phyloP scores from a whole-genome alignment of 2,113 vertebrate species.

The Channa argus region DNA sequence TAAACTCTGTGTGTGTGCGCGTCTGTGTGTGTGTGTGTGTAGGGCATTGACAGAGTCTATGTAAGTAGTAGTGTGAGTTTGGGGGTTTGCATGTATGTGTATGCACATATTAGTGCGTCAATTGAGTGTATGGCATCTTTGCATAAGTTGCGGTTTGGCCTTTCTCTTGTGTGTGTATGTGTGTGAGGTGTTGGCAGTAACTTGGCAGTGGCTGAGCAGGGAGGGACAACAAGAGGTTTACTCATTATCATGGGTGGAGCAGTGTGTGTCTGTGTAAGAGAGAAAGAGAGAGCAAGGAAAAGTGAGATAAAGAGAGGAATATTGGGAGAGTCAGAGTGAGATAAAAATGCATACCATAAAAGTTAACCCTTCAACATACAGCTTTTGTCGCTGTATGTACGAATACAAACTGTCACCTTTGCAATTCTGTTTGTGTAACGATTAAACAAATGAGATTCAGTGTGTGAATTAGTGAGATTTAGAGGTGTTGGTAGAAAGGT shows the following conservation, averaged over 20 bases:
- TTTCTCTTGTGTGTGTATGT: slow-evolving; percentile 33
- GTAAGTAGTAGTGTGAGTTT: slow-evolving; percentile 47
- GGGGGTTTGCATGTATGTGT: slow-evolving; percentile 30
- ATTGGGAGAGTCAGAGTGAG: slow-evolving; percentile 11
- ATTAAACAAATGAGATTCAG: neutral
- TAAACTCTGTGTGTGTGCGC: slow-evolving; percentile 4
- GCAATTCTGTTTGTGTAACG: neutral
- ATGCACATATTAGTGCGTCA: slow-evolving; percentile 21
- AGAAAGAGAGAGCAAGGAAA: slow-evolving; percentile 25
- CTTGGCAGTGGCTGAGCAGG: slow-evolving; percentile 73
- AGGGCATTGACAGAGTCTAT: slow-evolving; percentile 34
- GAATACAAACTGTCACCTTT: neutral
- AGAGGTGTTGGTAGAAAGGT: neutral
- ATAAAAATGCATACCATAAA: slow-evolving; percentile 9
- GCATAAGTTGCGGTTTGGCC: slow-evolving; percentile 46
- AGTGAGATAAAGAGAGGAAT: slow-evolving; percentile 24
- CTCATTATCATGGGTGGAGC: slow-evolving; percentile 78
- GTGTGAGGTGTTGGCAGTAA: slow-evolving; percentile 75
- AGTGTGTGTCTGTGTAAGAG: slow-evolving; percentile 36
- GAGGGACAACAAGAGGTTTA: slow-evolving; percentile 75
- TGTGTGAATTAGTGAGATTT: neutral
- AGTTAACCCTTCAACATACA: slow-evolving; percentile 12
- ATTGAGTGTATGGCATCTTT: slow-evolving; percentile 52
- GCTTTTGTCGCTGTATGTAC: neutral
- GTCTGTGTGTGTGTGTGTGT: slow-evolving; percentile 29